Conservation (phyloP, 1,140 invertebrate genomes). For the Eriocheir sinensis region DNA sequence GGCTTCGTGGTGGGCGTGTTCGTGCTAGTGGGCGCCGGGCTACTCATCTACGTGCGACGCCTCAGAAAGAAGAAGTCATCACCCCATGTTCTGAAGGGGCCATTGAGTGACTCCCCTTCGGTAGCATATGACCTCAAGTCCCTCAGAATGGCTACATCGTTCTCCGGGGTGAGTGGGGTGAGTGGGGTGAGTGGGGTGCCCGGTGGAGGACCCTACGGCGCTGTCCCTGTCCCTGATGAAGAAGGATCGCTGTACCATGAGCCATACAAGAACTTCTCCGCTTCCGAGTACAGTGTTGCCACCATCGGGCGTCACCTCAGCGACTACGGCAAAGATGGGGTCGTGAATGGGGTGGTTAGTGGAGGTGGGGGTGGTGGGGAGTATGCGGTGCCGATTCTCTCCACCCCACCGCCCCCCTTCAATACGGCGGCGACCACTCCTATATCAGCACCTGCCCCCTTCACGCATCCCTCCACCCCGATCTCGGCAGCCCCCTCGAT, state of each 20-base stretch:
- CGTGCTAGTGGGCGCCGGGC: constrained; percentile 86
- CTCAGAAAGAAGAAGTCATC: constrained; percentile 87
- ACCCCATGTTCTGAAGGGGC: constrained; percentile 87
- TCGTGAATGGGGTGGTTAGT: neutral
- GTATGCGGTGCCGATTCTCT: constrained; percentile 75
- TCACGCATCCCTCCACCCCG: constrained; percentile 49
- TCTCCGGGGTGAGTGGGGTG: constrained; percentile 81
- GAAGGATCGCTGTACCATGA: constrained; percentile 85
- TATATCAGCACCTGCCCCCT: constrained; percentile 64
- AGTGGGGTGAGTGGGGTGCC: constrained; percentile 78
- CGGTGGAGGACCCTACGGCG: constrained; percentile 81
- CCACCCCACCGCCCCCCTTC: constrained; percentile 72
- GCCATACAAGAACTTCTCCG: constrained; percentile 83
- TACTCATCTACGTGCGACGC: constrained; percentile 86
- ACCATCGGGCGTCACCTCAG: constrained; percentile 74
- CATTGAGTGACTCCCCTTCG: constrained; percentile 80
- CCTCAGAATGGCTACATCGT: constrained; percentile 83
- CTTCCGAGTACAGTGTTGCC: constrained; percentile 76
- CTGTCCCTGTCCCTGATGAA: constrained; percentile 81
- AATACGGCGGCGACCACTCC: constrained; percentile 60
- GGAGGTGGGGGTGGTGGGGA: constrained; percentile 49
- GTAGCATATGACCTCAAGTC: constrained; percentile 88
- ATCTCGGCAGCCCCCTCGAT: constrained; percentile 30
- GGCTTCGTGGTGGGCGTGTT: constrained; percentile 88
- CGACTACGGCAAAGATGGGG: constrained; percentile 58